These are phyloP conservation scores for Cyprinodon brontotheroides DNA, from an alignment of 2,113 vertebrate genomes.

Conservation along the genomic window DNA sequence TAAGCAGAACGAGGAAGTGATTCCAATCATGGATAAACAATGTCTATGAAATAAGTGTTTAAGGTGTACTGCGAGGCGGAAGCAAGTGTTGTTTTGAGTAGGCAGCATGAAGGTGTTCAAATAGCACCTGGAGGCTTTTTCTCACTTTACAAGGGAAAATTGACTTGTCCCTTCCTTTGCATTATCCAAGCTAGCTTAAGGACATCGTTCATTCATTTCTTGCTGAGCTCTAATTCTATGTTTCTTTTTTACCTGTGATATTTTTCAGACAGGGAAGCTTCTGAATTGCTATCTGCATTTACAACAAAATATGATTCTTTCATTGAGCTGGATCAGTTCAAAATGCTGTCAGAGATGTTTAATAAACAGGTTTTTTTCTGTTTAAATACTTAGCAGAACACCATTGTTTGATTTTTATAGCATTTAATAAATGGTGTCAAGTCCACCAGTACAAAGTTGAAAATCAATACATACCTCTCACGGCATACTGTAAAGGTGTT, in stretches of 20 bases:
- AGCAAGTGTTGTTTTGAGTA: constrained; percentile 27
- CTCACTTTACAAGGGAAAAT: constrained; percentile 55
- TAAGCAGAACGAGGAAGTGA: constrained; percentile 24
- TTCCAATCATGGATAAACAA: constrained; percentile 32
- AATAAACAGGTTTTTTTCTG: constrained; percentile 4
- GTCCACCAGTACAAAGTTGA: constrained; percentile 26
- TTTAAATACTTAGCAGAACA: constrained; percentile 6
- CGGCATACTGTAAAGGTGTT: constrained; percentile 10
- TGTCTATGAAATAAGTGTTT: constrained; percentile 42
- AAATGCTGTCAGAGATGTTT: constrained; percentile 8
- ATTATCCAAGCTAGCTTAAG: constrained; percentile 47
- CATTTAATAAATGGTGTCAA: constrained; percentile 58
- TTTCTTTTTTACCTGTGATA: constrained; percentile 14
- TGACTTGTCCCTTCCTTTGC: constrained; percentile 50
- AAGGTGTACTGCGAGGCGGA: constrained; percentile 44
- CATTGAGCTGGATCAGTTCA: constrained; percentile 35
- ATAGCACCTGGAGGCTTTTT: constrained; percentile 30
- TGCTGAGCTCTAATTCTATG: constrained; percentile 30
- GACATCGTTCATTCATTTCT: constrained; percentile 44
- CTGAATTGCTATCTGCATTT: constrained; percentile 42
- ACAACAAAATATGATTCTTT: constrained; percentile 23
- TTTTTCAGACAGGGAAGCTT: constrained; percentile 34
- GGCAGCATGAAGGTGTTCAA: constrained; percentile 40
- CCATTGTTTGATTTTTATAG: constrained; percentile 53
- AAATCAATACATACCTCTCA: constrained; percentile 50